These are phyloP conservation scores for Lepidothrix coronata DNA, from an alignment of 2,113 vertebrate genomes.

Conservation along the genomic window DNA sequence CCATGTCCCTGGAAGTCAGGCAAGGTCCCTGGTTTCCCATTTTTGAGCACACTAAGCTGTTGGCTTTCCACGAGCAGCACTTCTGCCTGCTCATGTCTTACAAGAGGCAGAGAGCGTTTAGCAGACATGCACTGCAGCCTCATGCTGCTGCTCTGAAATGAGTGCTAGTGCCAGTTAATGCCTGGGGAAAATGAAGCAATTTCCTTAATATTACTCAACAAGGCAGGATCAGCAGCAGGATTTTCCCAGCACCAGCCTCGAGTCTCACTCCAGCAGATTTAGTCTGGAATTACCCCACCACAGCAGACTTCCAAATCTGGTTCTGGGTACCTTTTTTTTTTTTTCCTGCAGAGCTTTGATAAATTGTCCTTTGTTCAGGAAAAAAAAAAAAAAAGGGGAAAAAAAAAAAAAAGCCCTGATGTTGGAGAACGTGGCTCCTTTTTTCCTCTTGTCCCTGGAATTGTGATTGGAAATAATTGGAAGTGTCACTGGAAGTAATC, in stretches of 20 bases:
- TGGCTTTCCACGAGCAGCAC: background rate
- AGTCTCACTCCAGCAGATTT: background rate
- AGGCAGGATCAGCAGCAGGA: background rate
- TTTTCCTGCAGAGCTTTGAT: background rate
- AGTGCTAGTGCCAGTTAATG: background rate
- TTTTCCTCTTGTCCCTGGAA: slow-evolving; percentile 65
- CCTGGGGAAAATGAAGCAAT: slow-evolving; percentile 21
- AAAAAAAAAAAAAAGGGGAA: background rate
- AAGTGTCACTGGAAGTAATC: slow-evolving; percentile 81
- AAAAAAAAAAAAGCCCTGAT: background rate
- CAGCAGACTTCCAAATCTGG: background rate
- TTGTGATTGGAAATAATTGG: slow-evolving; percentile 79
- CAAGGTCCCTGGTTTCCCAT: rapidly evolving
- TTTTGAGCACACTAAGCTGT: background rate
- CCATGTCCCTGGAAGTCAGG: background rate
- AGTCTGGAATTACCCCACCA: background rate
- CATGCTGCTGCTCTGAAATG: background rate
- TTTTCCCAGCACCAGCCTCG: background rate
- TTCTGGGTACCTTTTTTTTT: background rate
- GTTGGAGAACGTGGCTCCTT: background rate
- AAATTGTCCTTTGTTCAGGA: slow-evolving; percentile 12
- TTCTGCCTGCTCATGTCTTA: background rate
- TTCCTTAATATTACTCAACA: background rate
- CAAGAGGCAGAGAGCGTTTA: background rate
- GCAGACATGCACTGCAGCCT: background rate